Evolutionary conservation across 2,797 vertebrate species (phyloP).

Genomic region (Lutjanus campechanus): DNA sequence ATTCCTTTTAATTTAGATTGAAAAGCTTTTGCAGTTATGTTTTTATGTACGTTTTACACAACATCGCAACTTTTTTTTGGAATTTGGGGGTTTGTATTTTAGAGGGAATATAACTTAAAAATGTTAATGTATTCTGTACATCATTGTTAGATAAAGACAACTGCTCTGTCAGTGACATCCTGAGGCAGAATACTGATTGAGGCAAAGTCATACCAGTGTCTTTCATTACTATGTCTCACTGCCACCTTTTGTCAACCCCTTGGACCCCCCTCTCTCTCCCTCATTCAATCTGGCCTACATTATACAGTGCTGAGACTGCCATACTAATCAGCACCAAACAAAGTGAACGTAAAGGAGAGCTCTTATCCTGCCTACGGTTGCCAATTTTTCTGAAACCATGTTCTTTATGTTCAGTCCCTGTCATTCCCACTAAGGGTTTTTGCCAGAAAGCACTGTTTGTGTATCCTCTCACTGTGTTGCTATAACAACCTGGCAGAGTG

Average conservation of each 20-base stretch:
- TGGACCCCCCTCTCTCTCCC: conserved; percentile 17
- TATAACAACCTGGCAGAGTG: conserved; percentile 78
- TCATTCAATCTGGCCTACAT: conserved; percentile 60
- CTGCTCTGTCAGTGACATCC: conserved; percentile 43
- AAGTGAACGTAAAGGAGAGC: conserved; percentile 75
- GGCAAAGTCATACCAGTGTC: conserved; percentile 61
- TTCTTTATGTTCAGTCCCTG: conserved; percentile 58
- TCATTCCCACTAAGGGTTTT: conserved; percentile 41
- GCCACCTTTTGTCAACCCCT: conserved; percentile 62
- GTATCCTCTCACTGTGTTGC: conserved; percentile 73
- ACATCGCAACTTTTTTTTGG: too few relatives aligned
- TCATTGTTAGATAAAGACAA: conserved; percentile 24
- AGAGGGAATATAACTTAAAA: not conserved
- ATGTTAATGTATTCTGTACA: not conserved
- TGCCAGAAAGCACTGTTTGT: conserved; percentile 69
- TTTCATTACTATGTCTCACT: conserved; percentile 55
- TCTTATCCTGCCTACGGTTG: conserved; percentile 38
- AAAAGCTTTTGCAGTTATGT: too few relatives aligned
- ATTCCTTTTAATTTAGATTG: too few relatives aligned
- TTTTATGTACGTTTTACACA: too few relatives aligned
- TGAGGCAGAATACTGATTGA: conserved; percentile 69
- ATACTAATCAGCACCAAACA: conserved; percentile 77
- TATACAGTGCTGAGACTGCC: conserved; percentile 61
- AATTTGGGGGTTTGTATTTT: too few relatives aligned
- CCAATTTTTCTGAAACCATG: conserved; percentile 52